phyloP scores from a whole-genome alignment of 2,113 vertebrate species.

The Urocolius indicus region DNA sequence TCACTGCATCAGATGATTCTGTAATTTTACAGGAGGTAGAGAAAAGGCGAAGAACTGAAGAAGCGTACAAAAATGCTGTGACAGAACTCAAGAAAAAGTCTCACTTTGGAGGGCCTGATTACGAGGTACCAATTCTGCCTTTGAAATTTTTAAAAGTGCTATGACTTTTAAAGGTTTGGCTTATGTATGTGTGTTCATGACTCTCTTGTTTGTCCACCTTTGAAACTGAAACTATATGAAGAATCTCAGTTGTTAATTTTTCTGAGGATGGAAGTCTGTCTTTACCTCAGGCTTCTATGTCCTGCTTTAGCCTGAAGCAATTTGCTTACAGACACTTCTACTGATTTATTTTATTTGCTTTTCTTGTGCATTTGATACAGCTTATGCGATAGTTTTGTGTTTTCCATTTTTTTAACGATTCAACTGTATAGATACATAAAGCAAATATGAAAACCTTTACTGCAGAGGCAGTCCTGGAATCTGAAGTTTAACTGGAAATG shows the following conservation, averaged over 20 bases:
- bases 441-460: background rate
- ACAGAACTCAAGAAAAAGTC: slow-evolving; percentile 96
- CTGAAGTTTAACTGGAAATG: background rate
- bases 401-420: background rate
- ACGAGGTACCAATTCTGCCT: slow-evolving; percentile 84
- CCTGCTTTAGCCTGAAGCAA: background rate
- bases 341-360: background rate
- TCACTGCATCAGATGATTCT: background rate
- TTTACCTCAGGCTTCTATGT: background rate
- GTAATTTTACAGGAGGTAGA: slow-evolving; percentile 86
- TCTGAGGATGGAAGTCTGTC: background rate
- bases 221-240: background rate
- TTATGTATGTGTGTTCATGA: background rate
- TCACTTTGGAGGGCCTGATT: slow-evolving; percentile 97
- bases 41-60: slow-evolving; percentile 89
- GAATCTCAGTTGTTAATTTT: background rate
- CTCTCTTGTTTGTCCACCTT: background rate
- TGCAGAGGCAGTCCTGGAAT: background rate
- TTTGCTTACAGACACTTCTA: background rate
- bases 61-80: slow-evolving; percentile 90
- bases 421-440: background rate
- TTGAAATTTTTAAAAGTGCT: background rate
- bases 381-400: background rate
- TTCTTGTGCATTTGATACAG: background rate
- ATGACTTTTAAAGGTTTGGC: background rate